Evolutionary conservation across 2,888 invertebrate species (phyloP).

Genomic region (Pollenia amentaria): DNA sequence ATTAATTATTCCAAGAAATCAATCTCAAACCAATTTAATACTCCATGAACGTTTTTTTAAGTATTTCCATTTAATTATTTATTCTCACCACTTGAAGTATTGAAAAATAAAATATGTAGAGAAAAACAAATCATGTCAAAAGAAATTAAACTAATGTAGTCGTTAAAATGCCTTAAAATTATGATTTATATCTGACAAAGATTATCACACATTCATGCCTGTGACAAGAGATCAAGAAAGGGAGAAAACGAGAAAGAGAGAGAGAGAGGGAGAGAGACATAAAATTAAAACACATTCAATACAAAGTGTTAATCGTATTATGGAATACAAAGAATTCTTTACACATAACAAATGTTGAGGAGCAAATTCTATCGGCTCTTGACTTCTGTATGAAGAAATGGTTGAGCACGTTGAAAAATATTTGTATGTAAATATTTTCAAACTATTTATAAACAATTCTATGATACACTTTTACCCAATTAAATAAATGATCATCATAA

Average conservation of each 20-base stretch:
- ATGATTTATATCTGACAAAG: conserved; percentile 66
- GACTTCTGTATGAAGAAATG: background rate
- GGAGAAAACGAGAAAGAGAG: background rate
- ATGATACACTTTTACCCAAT: conserved; percentile 73
- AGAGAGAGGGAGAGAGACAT: background rate
- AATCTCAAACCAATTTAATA: conserved; percentile 43
- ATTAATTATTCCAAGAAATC: conserved; percentile 40
- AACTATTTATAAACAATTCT: conserved; percentile 72
- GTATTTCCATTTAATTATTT: conserved; percentile 38
- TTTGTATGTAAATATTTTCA: conserved; percentile 70
- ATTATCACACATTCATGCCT: conserved; percentile 53
- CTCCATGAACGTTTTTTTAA: conserved; percentile 27
- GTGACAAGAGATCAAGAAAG: conserved; percentile 5
- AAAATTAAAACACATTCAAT: conserved; percentile 21
- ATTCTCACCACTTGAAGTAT: conserved; percentile 5
- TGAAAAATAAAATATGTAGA: conserved; percentile 1
- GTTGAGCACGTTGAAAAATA: conserved; percentile 1
- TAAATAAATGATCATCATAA: conserved; percentile 70
- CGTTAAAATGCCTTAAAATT: conserved; percentile 62
- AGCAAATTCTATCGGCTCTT: background rate
- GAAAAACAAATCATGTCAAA: conserved; percentile 2
- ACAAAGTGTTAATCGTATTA: conserved; percentile 52
- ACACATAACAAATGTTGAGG: background rate
- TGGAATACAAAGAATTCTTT: conserved; percentile 20
- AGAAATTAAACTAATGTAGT: conserved; percentile 38